Percentiles rank a stretch among this genome's conserved stretches.
phyloP scores from a whole-genome alignment of 2,797 vertebrate species.

The Myripristis murdjan region DNA sequence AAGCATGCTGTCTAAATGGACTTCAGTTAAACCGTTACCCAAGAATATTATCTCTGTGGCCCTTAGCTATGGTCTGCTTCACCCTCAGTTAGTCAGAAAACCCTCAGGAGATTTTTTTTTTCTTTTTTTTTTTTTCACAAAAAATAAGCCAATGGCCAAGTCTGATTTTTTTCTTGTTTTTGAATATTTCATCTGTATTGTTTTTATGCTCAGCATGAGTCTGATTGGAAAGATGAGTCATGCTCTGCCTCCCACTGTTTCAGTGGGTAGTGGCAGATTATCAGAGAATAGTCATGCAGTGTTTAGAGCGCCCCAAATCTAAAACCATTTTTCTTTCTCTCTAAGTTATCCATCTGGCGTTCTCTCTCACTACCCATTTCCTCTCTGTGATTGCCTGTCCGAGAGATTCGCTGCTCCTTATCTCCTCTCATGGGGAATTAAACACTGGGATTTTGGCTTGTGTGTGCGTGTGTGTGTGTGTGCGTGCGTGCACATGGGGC shows the following conservation, averaged over 20 bases:
- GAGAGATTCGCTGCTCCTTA: conserved; percentile 29
- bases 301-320: neutral
- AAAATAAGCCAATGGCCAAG: no score
- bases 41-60: conserved; percentile 3
- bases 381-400: conserved; percentile 39
- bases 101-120: conserved; percentile 1
- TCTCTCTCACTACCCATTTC: neutral
- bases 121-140: no score
- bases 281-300: conserved; percentile 1
- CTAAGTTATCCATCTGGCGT: conserved; percentile 23
- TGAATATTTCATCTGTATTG: conserved; percentile 12
- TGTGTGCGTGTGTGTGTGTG: conserved; percentile 8
- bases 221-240: conserved; percentile 55
- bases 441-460: conserved; percentile 25
- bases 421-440: conserved; percentile 21
- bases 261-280: conserved; percentile 5
- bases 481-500: conserved; percentile 16
- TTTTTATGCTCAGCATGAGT: conserved; percentile 21
- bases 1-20: conserved; percentile 14
- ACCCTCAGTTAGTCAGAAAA: conserved; percentile 4
- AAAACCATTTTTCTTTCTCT: neutral
- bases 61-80: neutral
- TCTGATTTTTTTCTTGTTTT: no score
- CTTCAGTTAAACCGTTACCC: conserved; percentile 12
- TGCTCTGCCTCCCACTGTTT: conserved; percentile 14